Evolutionary conservation across 2,888 invertebrate genomes (phyloP).

Genomic region (Panorpa germanica): DNA sequence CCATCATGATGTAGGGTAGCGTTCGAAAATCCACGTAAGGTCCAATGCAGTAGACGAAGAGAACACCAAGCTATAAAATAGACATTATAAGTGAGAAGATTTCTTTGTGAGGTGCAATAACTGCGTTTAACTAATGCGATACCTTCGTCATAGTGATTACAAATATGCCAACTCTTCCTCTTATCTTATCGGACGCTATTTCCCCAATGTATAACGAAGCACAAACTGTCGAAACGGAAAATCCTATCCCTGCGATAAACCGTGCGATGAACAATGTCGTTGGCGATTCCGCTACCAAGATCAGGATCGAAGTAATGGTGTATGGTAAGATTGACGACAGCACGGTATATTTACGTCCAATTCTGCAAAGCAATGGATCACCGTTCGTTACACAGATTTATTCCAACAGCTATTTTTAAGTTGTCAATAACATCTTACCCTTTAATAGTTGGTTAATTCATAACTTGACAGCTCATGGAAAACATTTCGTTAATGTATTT

Average conservation of each 20-base stretch:
- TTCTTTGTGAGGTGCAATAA: too few species aligned
- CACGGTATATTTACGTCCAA: slow-evolving; percentile 43
- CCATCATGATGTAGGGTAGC: slow-evolving; percentile 32
- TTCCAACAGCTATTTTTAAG: too few species aligned
- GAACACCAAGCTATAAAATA: too few species aligned
- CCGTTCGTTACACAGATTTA: too few species aligned
- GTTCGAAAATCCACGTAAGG: slow-evolving; percentile 34
- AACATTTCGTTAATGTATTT: too few species aligned
- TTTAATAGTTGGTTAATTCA: too few species aligned
- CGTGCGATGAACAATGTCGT: slow-evolving; percentile 35
- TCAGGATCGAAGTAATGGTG: slow-evolving; percentile 40
- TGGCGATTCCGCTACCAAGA: slow-evolving; percentile 35
- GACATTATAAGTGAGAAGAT: too few species aligned
- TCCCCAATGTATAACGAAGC: slow-evolving; percentile 43
- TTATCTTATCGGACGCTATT: slow-evolving; percentile 35
- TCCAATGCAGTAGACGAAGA: slow-evolving; percentile 38
- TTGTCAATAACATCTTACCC: too few species aligned
- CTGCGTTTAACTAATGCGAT: too few species aligned
- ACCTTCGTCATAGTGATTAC: slow-evolving; percentile 35
- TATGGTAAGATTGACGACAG: slow-evolving; percentile 37
- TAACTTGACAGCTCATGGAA: too few species aligned
- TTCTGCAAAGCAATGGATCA: too few species aligned
- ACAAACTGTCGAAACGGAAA: slow-evolving; percentile 35
- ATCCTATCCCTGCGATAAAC: slow-evolving; percentile 40
- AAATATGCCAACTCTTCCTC: slow-evolving; percentile 38